phyloP scores from a whole-genome alignment of 2,888 invertebrate species.

The Xestia c-nigrum region DNA sequence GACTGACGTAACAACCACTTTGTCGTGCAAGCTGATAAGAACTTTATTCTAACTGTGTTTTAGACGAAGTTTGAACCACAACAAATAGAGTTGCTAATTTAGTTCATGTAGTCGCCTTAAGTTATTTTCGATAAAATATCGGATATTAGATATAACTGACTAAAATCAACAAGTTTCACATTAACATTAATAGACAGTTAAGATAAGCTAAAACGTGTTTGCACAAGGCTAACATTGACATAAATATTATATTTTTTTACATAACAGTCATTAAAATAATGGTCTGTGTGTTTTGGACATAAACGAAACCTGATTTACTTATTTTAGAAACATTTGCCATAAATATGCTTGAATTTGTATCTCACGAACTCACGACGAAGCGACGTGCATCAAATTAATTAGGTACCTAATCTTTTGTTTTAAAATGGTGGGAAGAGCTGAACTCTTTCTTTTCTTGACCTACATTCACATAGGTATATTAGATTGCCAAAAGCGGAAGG shows the following conservation, averaged over 20 bases:
- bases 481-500: too few relatives aligned
- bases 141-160: neutral
- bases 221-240: conserved; percentile 14
- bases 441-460: too few relatives aligned
- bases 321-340: neutral
- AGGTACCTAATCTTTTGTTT: neutral
- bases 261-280: neutral
- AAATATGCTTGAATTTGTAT: neutral
- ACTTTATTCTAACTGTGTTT: too few relatives aligned
- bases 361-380: neutral
- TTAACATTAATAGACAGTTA: neutral
- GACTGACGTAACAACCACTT: too few relatives aligned
- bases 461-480: too few relatives aligned
- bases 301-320: conserved; percentile 21
- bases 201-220: neutral
- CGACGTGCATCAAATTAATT: neutral
- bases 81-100: too few relatives aligned
- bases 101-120: too few relatives aligned
- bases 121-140: neutral
- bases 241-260: neutral
- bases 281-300: neutral
- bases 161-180: neutral
- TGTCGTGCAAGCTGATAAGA: too few relatives aligned
- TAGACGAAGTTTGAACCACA: too few relatives aligned
- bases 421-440: neutral